Conservation (phyloP, 2,888 invertebrate species). For the Gymnoscelis rufifasciata region DNA sequence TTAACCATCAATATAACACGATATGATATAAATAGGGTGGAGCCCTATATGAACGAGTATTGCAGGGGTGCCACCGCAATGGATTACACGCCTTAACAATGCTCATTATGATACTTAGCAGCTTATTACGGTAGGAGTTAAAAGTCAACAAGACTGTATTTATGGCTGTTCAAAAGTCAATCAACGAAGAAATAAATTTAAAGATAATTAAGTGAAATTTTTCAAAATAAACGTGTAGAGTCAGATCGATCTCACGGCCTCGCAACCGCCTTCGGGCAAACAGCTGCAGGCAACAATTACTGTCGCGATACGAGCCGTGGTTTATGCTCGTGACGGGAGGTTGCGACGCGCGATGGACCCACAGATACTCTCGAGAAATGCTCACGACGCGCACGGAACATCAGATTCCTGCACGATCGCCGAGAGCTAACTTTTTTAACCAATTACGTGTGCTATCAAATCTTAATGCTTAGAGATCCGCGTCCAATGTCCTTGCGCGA, state of each 20-base stretch:
- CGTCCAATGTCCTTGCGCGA: slow-evolving; percentile 58
- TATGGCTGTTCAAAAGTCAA: not conserved
- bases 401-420: slow-evolving; percentile 63
- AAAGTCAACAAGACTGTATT: slow-evolving; percentile 46
- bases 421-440: slow-evolving; percentile 42
- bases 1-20: slow-evolving; percentile 34
- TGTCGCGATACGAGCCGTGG: slow-evolving; percentile 57
- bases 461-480: slow-evolving; percentile 33
- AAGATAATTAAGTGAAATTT: slow-evolving; percentile 21
- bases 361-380: slow-evolving; percentile 73
- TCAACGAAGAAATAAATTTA: slow-evolving; percentile 5
- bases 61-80: slow-evolving; percentile 50
- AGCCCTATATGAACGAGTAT: slow-evolving; percentile 42
- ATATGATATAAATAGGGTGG: slow-evolving; percentile 51
- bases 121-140: slow-evolving; percentile 57
- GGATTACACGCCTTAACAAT: slow-evolving; percentile 65
- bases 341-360: slow-evolving; percentile 68
- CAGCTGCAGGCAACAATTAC: slow-evolving; percentile 73
- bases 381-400: slow-evolving; percentile 65
- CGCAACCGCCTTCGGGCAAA: slow-evolving; percentile 51
- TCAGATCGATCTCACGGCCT: slow-evolving; percentile 57
- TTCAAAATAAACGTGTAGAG: slow-evolving; percentile 33
- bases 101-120: slow-evolving; percentile 59
- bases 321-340: slow-evolving; percentile 72
- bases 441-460: slow-evolving; percentile 18